Evolutionary conservation across 2,113 vertebrate species (phyloP), one percentile per base, ranked within the genome.

Genomic region (Myiagra hebetior): DNA sequence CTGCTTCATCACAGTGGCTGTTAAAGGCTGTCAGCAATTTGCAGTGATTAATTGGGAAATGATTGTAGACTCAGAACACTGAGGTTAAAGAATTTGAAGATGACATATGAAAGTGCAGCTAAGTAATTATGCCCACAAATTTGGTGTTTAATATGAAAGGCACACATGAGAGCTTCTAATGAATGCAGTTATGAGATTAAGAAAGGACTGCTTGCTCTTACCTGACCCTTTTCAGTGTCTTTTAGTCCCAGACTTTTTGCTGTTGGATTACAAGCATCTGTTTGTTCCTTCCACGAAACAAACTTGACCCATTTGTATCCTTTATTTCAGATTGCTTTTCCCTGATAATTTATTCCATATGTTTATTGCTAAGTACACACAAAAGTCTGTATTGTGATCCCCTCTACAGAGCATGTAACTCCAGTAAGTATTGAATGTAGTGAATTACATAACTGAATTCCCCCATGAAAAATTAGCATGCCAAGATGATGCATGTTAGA

Each of bases 51-150:
- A 96, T 91, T 96, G 85, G 95, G 79, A 96, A 98, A 97, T 95
- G 27, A 91, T 95, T 85, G 50, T 81, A 91, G 84, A 96, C 74
- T 97, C 94, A 80, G 80, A 97, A 97, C 93, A 96, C 76, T 72
- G 91, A 72, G 92, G 89, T 96, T 97, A 97, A 96, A 94, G 91
- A 96, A 97, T 95, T 85, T 93, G 96, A 97, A 97, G 93, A 97
- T 97, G 93, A 96, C 93, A 97, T 95, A 96, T 96, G 95, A 95
- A 97, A 97, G 87, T 92, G 91, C 42, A 80, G 76, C 79, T 87
- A 95, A 97, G 92, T 89, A 97, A 97, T 98, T 97, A 97, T 95
- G 81, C 75, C 95, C 96, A 91, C 70, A 96, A 96, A 97, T 89
- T 93, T 89, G 73, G n/a, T 91, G 53, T 86, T 97, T 96, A 92